Base-by-base conservation (phyloP, 2,113 vertebrate species). In the Ranitomeya imitator region DNA sequence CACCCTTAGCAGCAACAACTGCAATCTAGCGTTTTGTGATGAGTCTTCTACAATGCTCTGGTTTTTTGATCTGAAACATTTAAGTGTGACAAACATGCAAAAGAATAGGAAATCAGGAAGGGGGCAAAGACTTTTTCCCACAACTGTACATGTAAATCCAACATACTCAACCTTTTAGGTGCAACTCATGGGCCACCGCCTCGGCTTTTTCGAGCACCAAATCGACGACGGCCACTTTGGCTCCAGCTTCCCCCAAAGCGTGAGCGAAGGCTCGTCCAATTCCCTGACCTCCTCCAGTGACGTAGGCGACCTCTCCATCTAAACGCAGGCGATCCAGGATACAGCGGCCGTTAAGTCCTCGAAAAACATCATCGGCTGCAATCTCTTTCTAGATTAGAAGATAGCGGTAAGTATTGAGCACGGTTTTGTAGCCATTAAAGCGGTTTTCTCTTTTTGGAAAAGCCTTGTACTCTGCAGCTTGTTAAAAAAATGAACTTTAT, bases 231-330 rank as follows among this genome's bases (percentile, higher is more conserved):
- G 94, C 95, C 1, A 97, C 94, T 87, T 95, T 96, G 1, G 96
- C 95, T 23, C 95, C 95, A 0, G 95, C 95, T 91, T 96, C 96
- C 2, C 95, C 94, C 84, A 97, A 59, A 0, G 95, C 95, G 0
- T 96, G 96, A 52, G 95, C 95, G 13, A 96, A 96, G 4, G 93
- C 94, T 85, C 96, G 93, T 52, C 96, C 95, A 6, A 96, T 96
- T 0, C 95, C 96, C 90, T 97, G 95, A 9, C 95, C 96, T 2
- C 91, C 95, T 0, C 95, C 95, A 0, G 96, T 96, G 83, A 96
- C 93, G 0, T 94, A 96, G 54, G 95, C 95, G 63, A 95, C 94
- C 91, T 93, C 93, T 21, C 92, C 93, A 12, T 96, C 95, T 69
- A 96, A 89, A 0, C 93, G 92, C 91, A 97, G 91, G 21, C 94